These are phyloP conservation scores for Pollenia griseotomentosa DNA, from an alignment of 2,888 invertebrate genomes.

Conservation along the genomic window DNA sequence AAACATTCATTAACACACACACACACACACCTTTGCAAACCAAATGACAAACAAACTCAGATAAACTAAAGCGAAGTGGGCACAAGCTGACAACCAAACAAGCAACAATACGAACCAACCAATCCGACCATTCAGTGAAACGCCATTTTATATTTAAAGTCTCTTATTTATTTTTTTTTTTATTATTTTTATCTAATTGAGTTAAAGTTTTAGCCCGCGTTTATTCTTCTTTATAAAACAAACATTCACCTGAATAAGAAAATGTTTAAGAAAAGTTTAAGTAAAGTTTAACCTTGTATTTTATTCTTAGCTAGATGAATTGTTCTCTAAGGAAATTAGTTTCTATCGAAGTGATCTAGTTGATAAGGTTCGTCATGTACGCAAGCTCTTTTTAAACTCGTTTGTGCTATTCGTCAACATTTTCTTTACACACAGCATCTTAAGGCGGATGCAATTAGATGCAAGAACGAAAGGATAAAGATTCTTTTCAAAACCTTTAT, in stretches of 20 bases:
- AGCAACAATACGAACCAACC: neutral
- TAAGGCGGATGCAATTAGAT: slow-evolving; percentile 60
- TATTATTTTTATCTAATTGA: slow-evolving; percentile 34
- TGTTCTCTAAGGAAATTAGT: slow-evolving; percentile 71
- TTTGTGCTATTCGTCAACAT: too few species aligned
- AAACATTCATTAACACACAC: neutral
- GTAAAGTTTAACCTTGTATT: slow-evolving; percentile 54
- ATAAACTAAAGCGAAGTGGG: slow-evolving; percentile 49
- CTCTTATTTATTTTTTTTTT: slow-evolving; percentile 4
- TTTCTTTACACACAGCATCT: slow-evolving; percentile 31
- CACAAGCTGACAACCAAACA: neutral
- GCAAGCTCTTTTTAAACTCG: slow-evolving; percentile 15
- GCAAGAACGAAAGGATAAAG: slow-evolving; percentile 25
- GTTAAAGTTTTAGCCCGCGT: slow-evolving; percentile 33
- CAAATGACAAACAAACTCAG: too few species aligned
- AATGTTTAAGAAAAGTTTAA: slow-evolving; percentile 50
- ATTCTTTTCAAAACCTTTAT: slow-evolving; percentile 55
- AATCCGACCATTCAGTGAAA: slow-evolving; percentile 54
- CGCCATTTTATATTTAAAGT: slow-evolving; percentile 49
- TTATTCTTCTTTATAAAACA: too few species aligned
- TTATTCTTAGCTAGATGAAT: slow-evolving; percentile 61
- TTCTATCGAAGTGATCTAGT: slow-evolving; percentile 67
- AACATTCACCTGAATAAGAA: slow-evolving; percentile 29
- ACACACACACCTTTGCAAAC: slow-evolving; percentile 9
- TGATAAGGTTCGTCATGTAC: slow-evolving; percentile 65